A percentile compares a stretch with the other conserved stretches of the same genome.
phyloP scores from a whole-genome alignment of 2,113 vertebrate species.

The Lampris incognitus region DNA sequence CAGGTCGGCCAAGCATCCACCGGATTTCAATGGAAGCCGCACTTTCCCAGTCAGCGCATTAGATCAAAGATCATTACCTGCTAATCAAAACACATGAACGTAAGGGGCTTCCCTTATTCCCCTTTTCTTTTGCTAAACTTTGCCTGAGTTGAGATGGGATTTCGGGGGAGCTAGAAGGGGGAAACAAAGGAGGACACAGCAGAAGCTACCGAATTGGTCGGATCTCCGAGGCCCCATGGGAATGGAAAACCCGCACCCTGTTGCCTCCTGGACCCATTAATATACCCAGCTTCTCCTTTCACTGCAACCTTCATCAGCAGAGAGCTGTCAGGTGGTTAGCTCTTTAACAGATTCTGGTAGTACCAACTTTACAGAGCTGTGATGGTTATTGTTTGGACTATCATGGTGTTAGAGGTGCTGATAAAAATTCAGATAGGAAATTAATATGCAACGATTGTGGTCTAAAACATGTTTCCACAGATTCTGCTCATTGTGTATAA shows the following conservation, averaged over 20 bases:
- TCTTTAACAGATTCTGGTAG: too few relatives aligned
- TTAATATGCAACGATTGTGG: too few relatives aligned
- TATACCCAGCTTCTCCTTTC: neutral
- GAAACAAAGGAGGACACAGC: conserved; percentile 52
- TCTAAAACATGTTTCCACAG: too few relatives aligned
- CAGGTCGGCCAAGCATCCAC: conserved; percentile 84
- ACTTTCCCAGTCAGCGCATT: conserved; percentile 85
- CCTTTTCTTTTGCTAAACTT: conserved; percentile 30
- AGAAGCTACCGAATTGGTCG: conserved; percentile 50
- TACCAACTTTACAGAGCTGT: too few relatives aligned
- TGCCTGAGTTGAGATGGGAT: conserved; percentile 22
- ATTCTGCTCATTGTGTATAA: too few relatives aligned
- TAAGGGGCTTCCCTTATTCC: conserved; percentile 63
- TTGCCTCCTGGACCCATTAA: conserved; percentile 10
- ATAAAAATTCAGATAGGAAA: too few relatives aligned
- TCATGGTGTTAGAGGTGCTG: too few relatives aligned
- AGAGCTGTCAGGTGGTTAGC: neutral
- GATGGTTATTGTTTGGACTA: too few relatives aligned
- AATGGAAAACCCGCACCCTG: conserved; percentile 23
- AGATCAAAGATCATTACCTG: conserved; percentile 87
- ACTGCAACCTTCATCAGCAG: neutral
- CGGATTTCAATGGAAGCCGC: conserved; percentile 84
- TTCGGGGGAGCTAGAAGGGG: conserved; percentile 25
- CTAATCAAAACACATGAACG: conserved; percentile 85
- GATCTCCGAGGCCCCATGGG: conserved; percentile 30